These are phyloP conservation scores for Bufo gargarizans DNA, from an alignment of 2,113 vertebrate genomes.

Conservation along the genomic window DNA sequence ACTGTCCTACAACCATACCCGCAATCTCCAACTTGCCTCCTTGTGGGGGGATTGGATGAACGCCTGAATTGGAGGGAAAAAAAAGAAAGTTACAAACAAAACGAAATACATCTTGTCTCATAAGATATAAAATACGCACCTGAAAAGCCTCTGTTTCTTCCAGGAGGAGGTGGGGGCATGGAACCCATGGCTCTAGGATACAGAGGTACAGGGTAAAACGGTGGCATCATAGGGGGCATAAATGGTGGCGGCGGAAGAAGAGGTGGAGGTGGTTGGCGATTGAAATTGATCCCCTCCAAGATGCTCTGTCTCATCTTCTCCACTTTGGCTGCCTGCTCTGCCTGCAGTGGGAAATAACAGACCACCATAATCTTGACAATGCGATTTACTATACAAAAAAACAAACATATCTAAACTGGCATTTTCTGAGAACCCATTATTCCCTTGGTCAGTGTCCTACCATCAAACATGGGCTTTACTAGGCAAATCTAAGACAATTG, in stretches of 20 bases:
- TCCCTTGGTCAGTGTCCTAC: not conserved
- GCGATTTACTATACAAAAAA: too few species aligned
- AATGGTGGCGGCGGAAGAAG: constrained; percentile 85
- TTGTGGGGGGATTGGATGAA: constrained; percentile 89
- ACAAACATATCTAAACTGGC: not conserved
- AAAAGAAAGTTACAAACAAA: not conserved
- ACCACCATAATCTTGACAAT: not conserved
- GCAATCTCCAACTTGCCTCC: constrained; percentile 93
- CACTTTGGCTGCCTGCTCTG: constrained; percentile 82
- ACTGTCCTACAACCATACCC: constrained; percentile 92
- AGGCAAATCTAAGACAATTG: not conserved
- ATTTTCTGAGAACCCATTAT: not conserved
- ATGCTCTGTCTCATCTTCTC: constrained; percentile 94
- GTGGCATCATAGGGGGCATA: constrained; percentile 81
- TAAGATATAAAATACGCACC: constrained; percentile 68
- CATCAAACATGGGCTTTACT: not conserved
- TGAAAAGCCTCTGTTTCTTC: constrained; percentile 83
- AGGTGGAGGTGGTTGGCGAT: constrained; percentile 80
- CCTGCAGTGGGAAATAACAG: constrained; percentile 60
- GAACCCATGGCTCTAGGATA: constrained; percentile 82
- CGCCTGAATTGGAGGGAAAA: constrained; percentile 73
- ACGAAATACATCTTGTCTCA: not conserved
- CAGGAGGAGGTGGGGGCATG: constrained; percentile 76
- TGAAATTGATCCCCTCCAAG: constrained; percentile 87
- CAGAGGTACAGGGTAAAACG: constrained; percentile 84